Evolutionary conservation across 2,797 vertebrate species (phyloP), one percentile per base, ranked within the genome.

Genomic region (Enteromius trimaculatus): DNA sequence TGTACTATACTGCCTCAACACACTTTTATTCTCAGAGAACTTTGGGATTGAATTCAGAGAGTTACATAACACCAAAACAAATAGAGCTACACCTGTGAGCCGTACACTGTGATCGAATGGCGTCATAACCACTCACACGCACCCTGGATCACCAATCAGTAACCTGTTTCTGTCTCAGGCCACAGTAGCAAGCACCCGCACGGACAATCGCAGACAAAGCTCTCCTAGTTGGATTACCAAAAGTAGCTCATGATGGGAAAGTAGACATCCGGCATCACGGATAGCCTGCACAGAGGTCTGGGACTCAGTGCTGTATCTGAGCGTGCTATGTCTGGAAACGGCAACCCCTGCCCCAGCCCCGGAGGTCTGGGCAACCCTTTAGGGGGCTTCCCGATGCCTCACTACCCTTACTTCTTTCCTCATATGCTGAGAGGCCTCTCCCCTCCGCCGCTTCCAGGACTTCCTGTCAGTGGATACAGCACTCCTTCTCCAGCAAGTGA

Each of bases 401-500:
- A 95, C 86, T 96, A 96, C 14, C 95, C 95, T 89, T 96, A 96
- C 91, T 96, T 96, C 93, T 96, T 96, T 88, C 95, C 95, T 0
- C 95, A 95, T 79, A 94, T 96, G 94, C 89, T 96, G 65, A 95
- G 96, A 44, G 94, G 96, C 62, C 93, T 96, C 39, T 96, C 96
- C 0, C 96, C 96, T 0, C 95, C 96, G 9, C 90, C 95, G 8
- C 88, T 96, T 83, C 91, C 94, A 0, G 92, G 94, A 81, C 94
- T 96, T 84, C 94, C 96, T 0, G 93, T 96, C 88, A 96, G 95
- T 3, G 95, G 96, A 85, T 96, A 96, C 90, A 96, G 96, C 91
- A 96, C 95, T 7, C 96, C 96, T 0, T 96, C 96, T n/a, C 96
- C 96, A n/a, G 96, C 96, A 91, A 96, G 96, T 96, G 91, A 96